Base-by-base conservation (phyloP, 2,113 vertebrate species). In the Aix galericulata region DNA sequence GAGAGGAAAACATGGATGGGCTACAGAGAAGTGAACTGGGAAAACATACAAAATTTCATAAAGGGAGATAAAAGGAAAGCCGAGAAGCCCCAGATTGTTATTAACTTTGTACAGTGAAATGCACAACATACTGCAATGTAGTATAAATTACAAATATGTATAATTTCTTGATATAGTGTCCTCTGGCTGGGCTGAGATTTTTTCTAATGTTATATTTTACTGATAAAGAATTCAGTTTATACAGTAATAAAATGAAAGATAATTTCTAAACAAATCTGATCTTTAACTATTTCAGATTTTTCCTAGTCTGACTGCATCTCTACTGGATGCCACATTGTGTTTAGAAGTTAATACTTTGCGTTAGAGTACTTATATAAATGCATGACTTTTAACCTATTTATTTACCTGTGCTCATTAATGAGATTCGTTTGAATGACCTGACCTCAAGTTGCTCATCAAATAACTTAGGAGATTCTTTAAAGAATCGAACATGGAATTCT, bases 141-240 rank as follows among this genome's bases (percentile, higher is more conserved):
- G 8, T 48, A 40, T 38, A 25, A 60, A 56, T 67, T 77, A 42
- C 1, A 2, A 55, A 74, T 38, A 23, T 10, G 1, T 27, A 10
- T 48, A 26, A 31, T 71, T 63, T 67, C 31, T 23, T 40, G 10
- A 11, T 40, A 17, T 26, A 46, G 8, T 0, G 0, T 86, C 15
- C 22, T 66, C 63, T 62, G 8, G 7, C 11, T 69, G 14, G 5
- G 1, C 8, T 81, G 59, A 71, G 15, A 67, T 91, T 91, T 59
- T n/a, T 66, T 71, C 25, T 72, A 16, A 50, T 62, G 6, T 67
- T 50, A 25, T 17, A 52, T 63, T 64, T 75, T 63, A 20, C 1
- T 4, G 40, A 66, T 34, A 58, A 73, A 83, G 3, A 5, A 66
- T 50, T 68, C 60, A 21, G 77, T 74, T 84, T 17, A 36, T n/a